These are phyloP conservation scores for Micromussa lordhowensis DNA, from an alignment of 92 coral and sea anemone genomes.

Conservation along the genomic window DNA sequence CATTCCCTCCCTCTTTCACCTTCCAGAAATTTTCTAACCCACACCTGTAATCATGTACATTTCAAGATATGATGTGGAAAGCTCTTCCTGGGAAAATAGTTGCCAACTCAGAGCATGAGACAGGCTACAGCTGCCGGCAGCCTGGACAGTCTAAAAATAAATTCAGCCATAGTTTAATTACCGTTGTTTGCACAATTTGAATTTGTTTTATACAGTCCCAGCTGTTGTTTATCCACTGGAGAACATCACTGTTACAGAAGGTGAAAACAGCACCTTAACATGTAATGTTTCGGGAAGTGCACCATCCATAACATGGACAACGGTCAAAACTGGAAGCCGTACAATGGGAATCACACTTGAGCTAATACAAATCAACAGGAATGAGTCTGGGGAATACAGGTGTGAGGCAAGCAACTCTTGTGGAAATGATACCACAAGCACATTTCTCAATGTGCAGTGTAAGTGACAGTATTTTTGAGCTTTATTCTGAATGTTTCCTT, in stretches of 20 bases:
- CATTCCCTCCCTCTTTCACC: too few relatives aligned
- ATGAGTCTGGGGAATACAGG: constrained; percentile 43
- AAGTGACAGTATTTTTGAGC: constrained; percentile 4
- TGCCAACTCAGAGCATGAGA: too few relatives aligned
- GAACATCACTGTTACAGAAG: constrained; percentile 46
- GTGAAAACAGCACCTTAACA: constrained; percentile 10
- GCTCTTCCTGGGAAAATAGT: too few relatives aligned
- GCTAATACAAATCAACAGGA: constrained; percentile 31
- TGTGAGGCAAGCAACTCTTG: constrained; percentile 54
- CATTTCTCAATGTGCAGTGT: constrained; percentile 51
- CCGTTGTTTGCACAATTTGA: not conserved
- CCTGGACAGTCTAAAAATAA: not conserved
- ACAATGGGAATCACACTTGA: constrained; percentile 10
- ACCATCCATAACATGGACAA: constrained; percentile 44
- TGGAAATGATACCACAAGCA: constrained; percentile 33
- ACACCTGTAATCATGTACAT: too few relatives aligned
- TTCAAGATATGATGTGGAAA: too few relatives aligned
- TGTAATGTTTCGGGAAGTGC: constrained; percentile 54
- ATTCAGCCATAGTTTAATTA: not conserved
- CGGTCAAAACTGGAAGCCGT: not conserved
- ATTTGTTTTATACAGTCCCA: constrained; percentile 19
- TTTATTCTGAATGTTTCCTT: too few relatives aligned
- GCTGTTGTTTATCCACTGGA: not conserved
- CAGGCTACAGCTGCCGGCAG: too few relatives aligned
- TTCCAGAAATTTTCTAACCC: too few relatives aligned